These are phyloP conservation scores for Zaprionus vittiger DNA, from an alignment of 1,140 invertebrate genomes.

Conservation along the genomic window DNA sequence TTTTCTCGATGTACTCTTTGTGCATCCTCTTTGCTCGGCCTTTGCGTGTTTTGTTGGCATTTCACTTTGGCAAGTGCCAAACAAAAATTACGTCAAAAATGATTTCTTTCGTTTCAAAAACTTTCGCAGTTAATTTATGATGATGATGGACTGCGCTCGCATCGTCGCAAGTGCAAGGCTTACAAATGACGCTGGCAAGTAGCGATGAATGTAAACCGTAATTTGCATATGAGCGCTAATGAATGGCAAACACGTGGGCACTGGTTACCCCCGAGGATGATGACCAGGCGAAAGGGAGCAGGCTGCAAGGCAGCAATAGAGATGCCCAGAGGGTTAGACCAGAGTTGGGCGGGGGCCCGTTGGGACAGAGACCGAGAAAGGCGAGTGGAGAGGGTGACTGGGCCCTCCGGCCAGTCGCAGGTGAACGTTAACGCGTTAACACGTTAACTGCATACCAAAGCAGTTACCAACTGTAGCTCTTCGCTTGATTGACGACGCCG, in stretches of 20 bases:
- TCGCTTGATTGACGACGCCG: constrained; percentile 55
- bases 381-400: background rate
- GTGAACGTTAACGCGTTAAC: constrained; percentile 22
- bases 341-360: background rate
- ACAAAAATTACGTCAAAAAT: constrained; percentile 49
- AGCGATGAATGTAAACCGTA: constrained; percentile 14
- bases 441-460: constrained; percentile 65
- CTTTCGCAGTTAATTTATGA: constrained; percentile 69
- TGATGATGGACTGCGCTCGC: constrained; percentile 28
- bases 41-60: constrained; percentile 49
- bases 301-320: background rate
- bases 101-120: constrained; percentile 44
- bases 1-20: constrained; percentile 23
- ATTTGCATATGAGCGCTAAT: constrained; percentile 69
- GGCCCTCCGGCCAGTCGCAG: constrained; percentile 2
- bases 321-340: background rate
- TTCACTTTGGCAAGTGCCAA: constrained; percentile 66
- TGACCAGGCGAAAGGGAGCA: constrained; percentile 7
- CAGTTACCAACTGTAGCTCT: constrained; percentile 40
- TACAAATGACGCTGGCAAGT: constrained; percentile 52
- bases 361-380: background rate
- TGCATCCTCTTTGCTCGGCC: constrained; percentile 34
- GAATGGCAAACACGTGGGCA: constrained; percentile 66
- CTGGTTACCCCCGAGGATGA: background rate
- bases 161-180: constrained; percentile 66